phyloP scores from a whole-genome alignment of 2,888 invertebrate species.

The Melanchra persicariae region DNA sequence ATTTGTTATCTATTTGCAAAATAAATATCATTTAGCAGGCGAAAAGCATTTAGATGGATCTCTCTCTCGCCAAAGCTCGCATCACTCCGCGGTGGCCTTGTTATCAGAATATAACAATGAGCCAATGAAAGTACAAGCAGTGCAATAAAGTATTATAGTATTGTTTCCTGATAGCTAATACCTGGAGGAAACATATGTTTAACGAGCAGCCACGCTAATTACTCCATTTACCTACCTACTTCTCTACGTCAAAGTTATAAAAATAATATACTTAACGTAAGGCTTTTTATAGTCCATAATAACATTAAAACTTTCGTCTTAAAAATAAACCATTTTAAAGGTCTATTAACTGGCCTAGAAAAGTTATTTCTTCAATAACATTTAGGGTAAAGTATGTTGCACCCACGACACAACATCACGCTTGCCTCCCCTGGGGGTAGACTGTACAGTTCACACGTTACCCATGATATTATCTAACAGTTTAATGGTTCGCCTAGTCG shows the following conservation, averaged over 20 bases:
- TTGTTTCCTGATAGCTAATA: no score
- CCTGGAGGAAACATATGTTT: no score
- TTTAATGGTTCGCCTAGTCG: slow-evolving; percentile 6
- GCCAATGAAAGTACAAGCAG: not conserved
- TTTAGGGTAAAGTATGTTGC: not conserved
- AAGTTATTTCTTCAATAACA: not conserved
- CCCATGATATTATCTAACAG: not conserved
- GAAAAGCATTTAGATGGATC: no score
- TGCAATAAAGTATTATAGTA: not conserved
- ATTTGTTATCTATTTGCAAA: no score
- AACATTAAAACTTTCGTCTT: slow-evolving; percentile 13
- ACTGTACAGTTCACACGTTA: not conserved
- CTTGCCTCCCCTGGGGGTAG: no score
- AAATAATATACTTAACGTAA: slow-evolving; percentile 32
- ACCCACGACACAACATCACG: not conserved
- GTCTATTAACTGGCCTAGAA: slow-evolving; percentile 21
- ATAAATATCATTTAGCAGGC: no score
- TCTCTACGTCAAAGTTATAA: not conserved
- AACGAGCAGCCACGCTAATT: not conserved
- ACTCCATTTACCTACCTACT: slow-evolving; percentile 18
- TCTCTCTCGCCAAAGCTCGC: no score
- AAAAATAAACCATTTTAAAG: not conserved
- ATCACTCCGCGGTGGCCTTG: no score
- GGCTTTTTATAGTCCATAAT: not conserved
- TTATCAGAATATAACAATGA: not conserved